Conservation (phyloP, 2,888 invertebrate species). For the Dastarcus helophoroides region DNA sequence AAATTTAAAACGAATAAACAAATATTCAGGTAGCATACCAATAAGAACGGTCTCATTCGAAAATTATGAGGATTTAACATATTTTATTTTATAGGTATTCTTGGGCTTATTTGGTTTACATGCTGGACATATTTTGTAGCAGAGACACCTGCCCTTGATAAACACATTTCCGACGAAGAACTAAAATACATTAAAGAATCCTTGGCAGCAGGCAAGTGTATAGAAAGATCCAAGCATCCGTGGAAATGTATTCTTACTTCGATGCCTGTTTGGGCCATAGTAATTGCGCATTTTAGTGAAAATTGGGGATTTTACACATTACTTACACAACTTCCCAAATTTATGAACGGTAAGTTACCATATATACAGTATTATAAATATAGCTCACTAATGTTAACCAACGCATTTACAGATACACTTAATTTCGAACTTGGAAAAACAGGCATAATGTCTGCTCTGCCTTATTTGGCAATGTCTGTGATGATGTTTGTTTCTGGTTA, state of each 20-base stretch:
- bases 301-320: slow-evolving; percentile 87
- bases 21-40: no score
- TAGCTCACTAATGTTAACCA: not conserved
- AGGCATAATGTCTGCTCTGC: slow-evolving; percentile 74
- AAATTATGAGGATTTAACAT: no score
- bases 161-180: slow-evolving; percentile 59
- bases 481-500: slow-evolving; percentile 71
- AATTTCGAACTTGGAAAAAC: slow-evolving; percentile 64
- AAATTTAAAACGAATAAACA: no score
- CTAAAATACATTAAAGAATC: slow-evolving; percentile 58
- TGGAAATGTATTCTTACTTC: slow-evolving; percentile 69
- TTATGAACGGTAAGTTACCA: slow-evolving; percentile 62
- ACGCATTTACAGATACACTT: slow-evolving; percentile 49
- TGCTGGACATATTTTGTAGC: slow-evolving; percentile 60
- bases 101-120: slow-evolving; percentile 61
- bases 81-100: slow-evolving; percentile 43
- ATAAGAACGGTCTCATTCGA: no score
- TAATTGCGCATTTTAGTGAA: slow-evolving; percentile 74
- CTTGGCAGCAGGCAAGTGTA: slow-evolving; percentile 41
- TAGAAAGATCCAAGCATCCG: slow-evolving; percentile 50
- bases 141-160: slow-evolving; percentile 65
- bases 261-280: slow-evolving; percentile 71
- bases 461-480: slow-evolving; percentile 80
- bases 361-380: no score
- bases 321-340: slow-evolving; percentile 71